Base-by-base conservation (phyloP, 2,888 invertebrate genomes). In the Chaetogeoica ovagalla region DNA sequence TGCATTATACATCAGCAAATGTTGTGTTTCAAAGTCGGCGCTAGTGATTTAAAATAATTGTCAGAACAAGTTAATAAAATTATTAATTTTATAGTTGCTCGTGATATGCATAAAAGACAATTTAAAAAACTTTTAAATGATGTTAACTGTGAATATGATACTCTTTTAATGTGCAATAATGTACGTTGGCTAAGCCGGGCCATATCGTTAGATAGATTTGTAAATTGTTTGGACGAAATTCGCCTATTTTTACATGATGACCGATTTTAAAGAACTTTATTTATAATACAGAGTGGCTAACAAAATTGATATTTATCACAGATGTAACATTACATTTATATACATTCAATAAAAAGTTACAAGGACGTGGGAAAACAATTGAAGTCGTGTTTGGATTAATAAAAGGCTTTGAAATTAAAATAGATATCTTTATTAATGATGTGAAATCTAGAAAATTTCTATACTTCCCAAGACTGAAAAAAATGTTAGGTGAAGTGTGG, bases 1-100 rank as follows among this genome's bases (percentile, higher is more conserved):
- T 70, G 57, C 70, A 55, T 55, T 15, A 70, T 70, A 55, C 70
- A 57, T 13, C 70, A 68, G 48, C 43, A 68, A 68, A 68, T 68
- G 48, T 68, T 68, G 48, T 68, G 68, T 21, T 43, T 48, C 30
- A 70, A 70, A 70, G n/a, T 70, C 57, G 55, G 57, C 30, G 55
- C 69, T 30, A 69, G 69, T 69, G 55, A 69, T 69, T 69, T 69
- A 69, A 69, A 69, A 55, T 30, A 69, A 69, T 69, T 69, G 69
- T 69, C 69, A 69, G 69, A 69, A 69, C 69, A 69, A 69, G 55
- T 69, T 69, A 69, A 69, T 69, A 55, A 69, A 69, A 69, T 69
- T 55, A 70, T 70, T 70, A 70, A 70, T 70, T 70, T 70, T 70
- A 70, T 70, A 70, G 70, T 70, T 70, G 57, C 68, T 48, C 48